These are phyloP conservation scores for Crenichthys baileyi DNA, from an alignment of 2,797 vertebrate species.

Conservation along the genomic window DNA sequence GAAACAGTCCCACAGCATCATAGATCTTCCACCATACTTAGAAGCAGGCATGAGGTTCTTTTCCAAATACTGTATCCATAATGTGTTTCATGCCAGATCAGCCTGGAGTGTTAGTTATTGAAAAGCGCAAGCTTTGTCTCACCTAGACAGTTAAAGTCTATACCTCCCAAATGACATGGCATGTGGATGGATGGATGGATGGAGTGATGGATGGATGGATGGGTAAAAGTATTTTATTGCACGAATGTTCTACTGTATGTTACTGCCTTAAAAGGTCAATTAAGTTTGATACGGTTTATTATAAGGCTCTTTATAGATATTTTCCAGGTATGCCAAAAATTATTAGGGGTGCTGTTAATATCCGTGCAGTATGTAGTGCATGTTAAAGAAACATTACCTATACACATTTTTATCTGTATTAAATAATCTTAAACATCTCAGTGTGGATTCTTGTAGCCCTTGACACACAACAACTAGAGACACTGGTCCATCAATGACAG, in stretches of 20 bases:
- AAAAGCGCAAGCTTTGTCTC: neutral
- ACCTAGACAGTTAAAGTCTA: neutral
- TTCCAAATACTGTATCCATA: neutral
- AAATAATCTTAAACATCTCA: conserved; percentile 20
- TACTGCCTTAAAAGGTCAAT: neutral
- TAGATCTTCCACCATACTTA: neutral
- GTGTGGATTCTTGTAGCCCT: conserved; percentile 19
- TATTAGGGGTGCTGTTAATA: neutral
- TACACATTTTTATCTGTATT: neutral
- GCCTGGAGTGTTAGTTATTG: neutral
- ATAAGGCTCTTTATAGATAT: neutral
- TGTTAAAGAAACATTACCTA: neutral
- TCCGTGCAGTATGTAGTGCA: neutral
- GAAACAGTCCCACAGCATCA: neutral
- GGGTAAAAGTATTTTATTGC: neutral
- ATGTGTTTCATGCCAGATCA: neutral
- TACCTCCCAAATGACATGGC: neutral
- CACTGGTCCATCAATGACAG: conserved; percentile 44
- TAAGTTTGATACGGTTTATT: too few species aligned
- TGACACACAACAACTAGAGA: conserved; percentile 42
- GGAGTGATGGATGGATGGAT: too few species aligned
- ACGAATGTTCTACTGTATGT: neutral
- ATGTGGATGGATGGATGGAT: neutral
- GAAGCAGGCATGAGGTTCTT: neutral
- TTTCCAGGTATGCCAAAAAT: neutral